These are phyloP conservation scores for Osmoderma eremita DNA, from an alignment of 2,888 invertebrate genomes.

Conservation along the genomic window DNA sequence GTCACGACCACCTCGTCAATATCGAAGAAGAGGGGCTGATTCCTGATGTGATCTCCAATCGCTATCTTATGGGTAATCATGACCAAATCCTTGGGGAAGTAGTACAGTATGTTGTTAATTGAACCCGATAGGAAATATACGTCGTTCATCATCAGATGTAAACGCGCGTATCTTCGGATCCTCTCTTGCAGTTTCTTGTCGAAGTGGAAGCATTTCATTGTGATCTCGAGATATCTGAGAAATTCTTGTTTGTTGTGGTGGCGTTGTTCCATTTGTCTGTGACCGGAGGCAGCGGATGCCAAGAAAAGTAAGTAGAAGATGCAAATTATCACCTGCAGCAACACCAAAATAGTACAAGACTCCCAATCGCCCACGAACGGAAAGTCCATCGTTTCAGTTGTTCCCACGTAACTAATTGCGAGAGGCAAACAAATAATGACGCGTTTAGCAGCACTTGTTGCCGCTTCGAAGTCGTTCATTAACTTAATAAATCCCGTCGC, in stretches of 20 bases:
- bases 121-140: conserved; percentile 29
- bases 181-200: conserved; percentile 61
- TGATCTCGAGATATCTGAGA: conserved; percentile 60
- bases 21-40: conserved; percentile 27
- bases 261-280: conserved; percentile 62
- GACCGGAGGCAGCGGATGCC: conserved; percentile 63
- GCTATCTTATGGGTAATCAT: conserved; percentile 23
- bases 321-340: conserved; percentile 8
- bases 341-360: conserved; percentile 24
- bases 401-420: conserved; percentile 11
- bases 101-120: not conserved
- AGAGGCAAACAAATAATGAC: conserved; percentile 12
- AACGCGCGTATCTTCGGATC: conserved; percentile 21
- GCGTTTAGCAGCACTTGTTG: not conserved
- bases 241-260: conserved; percentile 25
- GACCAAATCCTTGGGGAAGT: conserved; percentile 31
- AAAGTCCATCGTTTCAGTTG: conserved; percentile 8
- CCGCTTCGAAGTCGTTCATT: conserved; percentile 8
- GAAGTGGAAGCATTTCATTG: conserved; percentile 66
- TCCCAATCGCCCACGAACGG: conserved; percentile 9
- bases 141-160: conserved; percentile 25
- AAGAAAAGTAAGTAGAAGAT: conserved; percentile 38
- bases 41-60: conserved; percentile 24
- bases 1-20: conserved; percentile 38
- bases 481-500: not conserved